phyloP scores from a whole-genome alignment of 2,797 vertebrate species.

The Propithecus deckenii region DNA sequence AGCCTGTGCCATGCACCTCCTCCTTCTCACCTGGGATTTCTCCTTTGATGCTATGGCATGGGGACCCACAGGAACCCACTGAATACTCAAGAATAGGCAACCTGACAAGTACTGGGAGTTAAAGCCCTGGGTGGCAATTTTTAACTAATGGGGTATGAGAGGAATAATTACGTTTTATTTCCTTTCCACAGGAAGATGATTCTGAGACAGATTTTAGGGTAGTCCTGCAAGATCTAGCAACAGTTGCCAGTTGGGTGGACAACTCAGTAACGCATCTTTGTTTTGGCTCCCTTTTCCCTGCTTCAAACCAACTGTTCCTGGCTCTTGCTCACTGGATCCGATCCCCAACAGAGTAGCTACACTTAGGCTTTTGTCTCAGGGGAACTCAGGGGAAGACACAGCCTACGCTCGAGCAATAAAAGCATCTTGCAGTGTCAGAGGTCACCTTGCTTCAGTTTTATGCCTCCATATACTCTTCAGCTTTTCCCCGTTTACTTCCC shows the following conservation, averaged over 20 bases:
- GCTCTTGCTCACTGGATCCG: neutral
- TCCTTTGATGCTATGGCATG: neutral
- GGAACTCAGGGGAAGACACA: neutral
- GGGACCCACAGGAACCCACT: neutral
- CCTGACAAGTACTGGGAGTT: neutral
- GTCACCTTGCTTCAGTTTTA: neutral
- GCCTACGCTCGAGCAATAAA: neutral
- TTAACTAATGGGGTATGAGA: neutral
- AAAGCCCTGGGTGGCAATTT: neutral
- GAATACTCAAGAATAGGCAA: neutral
- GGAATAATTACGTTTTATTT: neutral
- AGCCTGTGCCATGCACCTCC: too few relatives aligned
- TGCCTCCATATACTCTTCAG: neutral
- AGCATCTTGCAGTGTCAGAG: neutral
- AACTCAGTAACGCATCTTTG: neutral
- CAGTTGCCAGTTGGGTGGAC: neutral
- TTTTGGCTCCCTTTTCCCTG: neutral
- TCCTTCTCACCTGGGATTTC: neutral
- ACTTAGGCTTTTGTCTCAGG: neutral
- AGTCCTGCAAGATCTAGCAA: neutral
- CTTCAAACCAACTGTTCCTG: neutral
- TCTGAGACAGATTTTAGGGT: neutral
- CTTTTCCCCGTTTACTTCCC: neutral
- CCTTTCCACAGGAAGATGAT: neutral
- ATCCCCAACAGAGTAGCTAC: neutral